These are phyloP conservation scores for Penaeus indicus DNA, from an alignment of 1,140 invertebrate species.

Conservation along the genomic window DNA sequence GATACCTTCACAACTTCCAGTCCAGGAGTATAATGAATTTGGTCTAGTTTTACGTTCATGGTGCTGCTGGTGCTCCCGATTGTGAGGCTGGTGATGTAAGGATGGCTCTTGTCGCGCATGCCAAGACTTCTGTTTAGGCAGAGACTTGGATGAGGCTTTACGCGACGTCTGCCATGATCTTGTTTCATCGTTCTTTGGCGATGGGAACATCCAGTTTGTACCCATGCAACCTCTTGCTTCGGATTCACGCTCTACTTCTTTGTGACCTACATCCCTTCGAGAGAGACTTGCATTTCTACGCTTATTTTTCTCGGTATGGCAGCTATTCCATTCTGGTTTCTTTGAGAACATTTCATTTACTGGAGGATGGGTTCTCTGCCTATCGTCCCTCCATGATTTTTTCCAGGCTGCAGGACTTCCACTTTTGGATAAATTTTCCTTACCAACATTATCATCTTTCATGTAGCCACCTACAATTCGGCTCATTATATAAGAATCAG, in stretches of 20 bases:
- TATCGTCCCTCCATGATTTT: conserved; percentile 15
- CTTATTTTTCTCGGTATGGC: conserved; percentile 33
- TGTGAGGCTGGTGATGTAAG: conserved; percentile 5
- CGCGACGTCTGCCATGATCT: conserved; percentile 8
- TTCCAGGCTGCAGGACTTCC: conserved; percentile 25
- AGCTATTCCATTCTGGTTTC: conserved; percentile 42
- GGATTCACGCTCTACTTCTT: conserved; percentile 29
- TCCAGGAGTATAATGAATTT: conserved; percentile 48
- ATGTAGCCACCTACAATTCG: conserved; percentile 23
- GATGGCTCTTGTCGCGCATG: conserved; percentile 8
- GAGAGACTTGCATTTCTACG: conserved; percentile 27
- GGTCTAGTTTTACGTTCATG: conserved; percentile 41
- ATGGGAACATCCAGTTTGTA: background rate
- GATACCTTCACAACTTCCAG: conserved; percentile 44
- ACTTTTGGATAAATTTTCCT: conserved; percentile 5
- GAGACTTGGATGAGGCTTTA: conserved; percentile 44
- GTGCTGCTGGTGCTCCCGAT: background rate
- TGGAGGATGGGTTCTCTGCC: conserved; percentile 7
- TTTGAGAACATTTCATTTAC: conserved; percentile 42
- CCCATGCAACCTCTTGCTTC: conserved; percentile 26
- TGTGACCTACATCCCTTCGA: conserved; percentile 18
- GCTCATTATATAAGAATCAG: conserved; percentile 37
- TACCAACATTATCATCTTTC: conserved; percentile 12
- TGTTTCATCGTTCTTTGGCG: conserved; percentile 34
- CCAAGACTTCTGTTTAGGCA: conserved; percentile 43